These are phyloP conservation scores for Periphyllus acericola DNA, from an alignment of 2,888 invertebrate species.

Conservation along the genomic window DNA sequence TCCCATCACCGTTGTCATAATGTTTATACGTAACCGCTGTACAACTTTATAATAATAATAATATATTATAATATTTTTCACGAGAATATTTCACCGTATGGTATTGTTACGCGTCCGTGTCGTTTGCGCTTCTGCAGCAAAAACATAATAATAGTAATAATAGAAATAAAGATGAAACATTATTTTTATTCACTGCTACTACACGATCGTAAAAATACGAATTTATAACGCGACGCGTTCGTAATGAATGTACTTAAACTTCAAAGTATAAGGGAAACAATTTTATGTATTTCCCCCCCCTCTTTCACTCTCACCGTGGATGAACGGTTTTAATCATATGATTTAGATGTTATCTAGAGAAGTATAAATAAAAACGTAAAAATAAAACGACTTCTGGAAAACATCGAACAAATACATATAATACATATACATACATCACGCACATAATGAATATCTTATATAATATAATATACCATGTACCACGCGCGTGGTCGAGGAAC, in stretches of 20 bases:
- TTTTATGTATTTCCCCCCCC: slow-evolving; percentile 18
- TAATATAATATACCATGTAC: not conserved
- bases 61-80: not conserved
- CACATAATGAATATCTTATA: not conserved
- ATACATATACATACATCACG: not conserved
- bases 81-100: no score
- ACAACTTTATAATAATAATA: no score
- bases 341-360: slow-evolving; percentile 35
- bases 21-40: no score
- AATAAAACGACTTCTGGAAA: slow-evolving; percentile 44
- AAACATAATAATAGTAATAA: no score
- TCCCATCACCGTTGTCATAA: no score
- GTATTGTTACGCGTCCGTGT: not conserved
- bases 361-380: slow-evolving; percentile 41
- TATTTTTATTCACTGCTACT: not conserved
- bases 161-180: not conserved
- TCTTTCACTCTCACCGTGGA: not conserved
- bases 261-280: not conserved
- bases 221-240: slow-evolving; percentile 13
- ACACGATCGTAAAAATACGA: slow-evolving; percentile 16
- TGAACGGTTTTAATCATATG: slow-evolving; percentile 28
- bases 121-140: not conserved
- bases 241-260: slow-evolving; percentile 14
- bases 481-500: slow-evolving; percentile 42
- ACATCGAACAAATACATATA: slow-evolving; percentile 15